Percentiles rank a stretch among this genome's conserved stretches.
Evolutionary conservation across 2,888 invertebrate genomes (phyloP).

Genomic region (Trypoxylon attenuatum): DNA sequence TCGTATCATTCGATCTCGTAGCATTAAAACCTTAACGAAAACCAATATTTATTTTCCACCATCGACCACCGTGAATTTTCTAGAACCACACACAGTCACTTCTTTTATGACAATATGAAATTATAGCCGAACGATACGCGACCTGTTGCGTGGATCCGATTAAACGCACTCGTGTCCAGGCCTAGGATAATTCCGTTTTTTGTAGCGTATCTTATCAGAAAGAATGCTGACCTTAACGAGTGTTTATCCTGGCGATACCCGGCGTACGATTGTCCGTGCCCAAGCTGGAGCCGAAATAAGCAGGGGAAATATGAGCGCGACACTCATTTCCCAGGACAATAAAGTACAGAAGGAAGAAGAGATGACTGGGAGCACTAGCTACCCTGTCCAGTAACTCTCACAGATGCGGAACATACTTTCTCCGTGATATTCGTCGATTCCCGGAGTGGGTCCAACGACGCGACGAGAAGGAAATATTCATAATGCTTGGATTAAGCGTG

Average conservation of each 20-base stretch:
- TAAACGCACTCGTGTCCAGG: not conserved
- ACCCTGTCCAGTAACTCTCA: constrained; percentile 20
- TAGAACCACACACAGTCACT: not conserved
- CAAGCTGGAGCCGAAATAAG: constrained; percentile 5
- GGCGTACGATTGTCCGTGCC: not conserved
- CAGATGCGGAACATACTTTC: not conserved
- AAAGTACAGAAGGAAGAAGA: not conserved
- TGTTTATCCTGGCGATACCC: not conserved
- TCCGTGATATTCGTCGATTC: not conserved
- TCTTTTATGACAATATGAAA: not conserved
- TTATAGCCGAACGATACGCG: not conserved
- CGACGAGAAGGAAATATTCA: constrained; percentile 68
- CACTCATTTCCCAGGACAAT: constrained; percentile 21
- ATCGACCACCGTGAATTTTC: not conserved
- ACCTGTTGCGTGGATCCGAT: not conserved
- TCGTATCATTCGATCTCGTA: too few species aligned
- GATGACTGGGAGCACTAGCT: not conserved
- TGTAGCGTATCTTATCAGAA: not conserved
- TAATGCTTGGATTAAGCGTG: constrained; percentile 70
- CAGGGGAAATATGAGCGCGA: constrained; percentile 18
- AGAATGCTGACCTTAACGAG: not conserved
- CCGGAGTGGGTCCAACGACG: not conserved
- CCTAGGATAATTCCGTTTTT: not conserved
- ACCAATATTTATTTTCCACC: too few species aligned
- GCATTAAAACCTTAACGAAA: too few species aligned